Evolutionary conservation across 2,888 invertebrate species (phyloP).

Genomic region (Serrognathus titanus): DNA sequence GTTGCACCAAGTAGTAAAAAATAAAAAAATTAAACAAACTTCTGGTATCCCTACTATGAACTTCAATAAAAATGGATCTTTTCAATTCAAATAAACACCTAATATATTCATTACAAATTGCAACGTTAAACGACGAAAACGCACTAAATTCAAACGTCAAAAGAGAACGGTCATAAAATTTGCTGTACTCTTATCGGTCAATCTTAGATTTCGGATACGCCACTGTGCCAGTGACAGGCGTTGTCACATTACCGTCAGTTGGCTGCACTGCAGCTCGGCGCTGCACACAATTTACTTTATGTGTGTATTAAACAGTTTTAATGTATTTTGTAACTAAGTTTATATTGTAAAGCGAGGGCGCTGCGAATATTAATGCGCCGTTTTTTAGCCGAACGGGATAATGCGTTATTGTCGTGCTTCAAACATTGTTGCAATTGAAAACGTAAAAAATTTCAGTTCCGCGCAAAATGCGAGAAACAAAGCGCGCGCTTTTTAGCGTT

Average conservation of each 20-base stretch:
- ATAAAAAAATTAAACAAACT: no score
- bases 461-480: no score
- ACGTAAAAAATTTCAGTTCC: no score
- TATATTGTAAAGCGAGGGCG: constrained; percentile 43
- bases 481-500: no score
- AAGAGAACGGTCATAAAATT: constrained; percentile 1
- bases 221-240: constrained; percentile 8
- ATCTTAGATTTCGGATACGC: constrained; percentile 11
- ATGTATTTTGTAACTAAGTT: constrained; percentile 44
- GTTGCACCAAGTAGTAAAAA: no score
- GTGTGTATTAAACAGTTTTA: constrained; percentile 43
- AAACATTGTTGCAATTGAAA: constrained; percentile 36
- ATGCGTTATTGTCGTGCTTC: constrained; percentile 34
- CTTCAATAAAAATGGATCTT: no score
- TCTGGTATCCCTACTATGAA: no score
- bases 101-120: no score
- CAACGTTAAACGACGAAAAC: no score
- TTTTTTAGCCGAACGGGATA: constrained; percentile 34
- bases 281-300: constrained; percentile 41
- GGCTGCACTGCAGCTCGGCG: constrained; percentile 32
- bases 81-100: no score
- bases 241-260: constrained; percentile 33
- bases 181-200: neutral
- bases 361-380: constrained; percentile 41
- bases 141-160: neutral